Conservation (phyloP, 2,888 invertebrate species). For the Thumatha senex region DNA sequence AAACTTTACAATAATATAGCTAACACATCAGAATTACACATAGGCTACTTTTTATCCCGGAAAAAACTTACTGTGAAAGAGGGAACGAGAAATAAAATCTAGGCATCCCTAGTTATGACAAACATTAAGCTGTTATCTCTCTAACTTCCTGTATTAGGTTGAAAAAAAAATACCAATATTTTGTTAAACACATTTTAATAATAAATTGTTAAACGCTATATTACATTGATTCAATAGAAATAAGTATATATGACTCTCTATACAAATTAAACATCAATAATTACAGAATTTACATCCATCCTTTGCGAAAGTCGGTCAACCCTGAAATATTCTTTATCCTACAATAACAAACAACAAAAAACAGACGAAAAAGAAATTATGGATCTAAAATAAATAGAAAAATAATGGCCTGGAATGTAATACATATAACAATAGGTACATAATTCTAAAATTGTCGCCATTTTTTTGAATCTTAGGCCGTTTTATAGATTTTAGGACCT, state of each 20-base stretch:
- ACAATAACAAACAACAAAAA: constrained; percentile 9
- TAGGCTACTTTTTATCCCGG: no score
- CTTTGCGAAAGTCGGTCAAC: constrained; percentile 15
- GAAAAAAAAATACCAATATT: constrained; percentile 4
- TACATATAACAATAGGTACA: constrained; percentile 34
- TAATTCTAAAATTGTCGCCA: constrained; percentile 31
- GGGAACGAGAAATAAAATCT: no score
- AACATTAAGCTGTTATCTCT: no score
- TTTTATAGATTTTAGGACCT: neutral
- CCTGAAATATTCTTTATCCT: constrained; percentile 21
- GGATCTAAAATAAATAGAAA: constrained; percentile 30
- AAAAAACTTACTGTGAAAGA: no score
- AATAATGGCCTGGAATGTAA: constrained; percentile 44
- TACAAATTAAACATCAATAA: constrained; percentile 61
- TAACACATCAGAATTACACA: no score
- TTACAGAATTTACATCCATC: constrained; percentile 60
- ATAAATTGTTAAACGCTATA: constrained; percentile 67
- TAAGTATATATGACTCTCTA: constrained; percentile 72
- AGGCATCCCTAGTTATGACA: no score
- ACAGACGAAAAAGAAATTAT: constrained; percentile 15
- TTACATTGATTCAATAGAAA: constrained; percentile 55
- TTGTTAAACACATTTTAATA: constrained; percentile 67
- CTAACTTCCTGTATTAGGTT: no score
- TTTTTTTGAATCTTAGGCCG: constrained; percentile 9
- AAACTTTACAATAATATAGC: no score